Evolutionary conservation across 2,113 vertebrate genomes (phyloP), one percentile per base, ranked within the genome.

Genomic region (Dasyprocta punctata): DNA sequence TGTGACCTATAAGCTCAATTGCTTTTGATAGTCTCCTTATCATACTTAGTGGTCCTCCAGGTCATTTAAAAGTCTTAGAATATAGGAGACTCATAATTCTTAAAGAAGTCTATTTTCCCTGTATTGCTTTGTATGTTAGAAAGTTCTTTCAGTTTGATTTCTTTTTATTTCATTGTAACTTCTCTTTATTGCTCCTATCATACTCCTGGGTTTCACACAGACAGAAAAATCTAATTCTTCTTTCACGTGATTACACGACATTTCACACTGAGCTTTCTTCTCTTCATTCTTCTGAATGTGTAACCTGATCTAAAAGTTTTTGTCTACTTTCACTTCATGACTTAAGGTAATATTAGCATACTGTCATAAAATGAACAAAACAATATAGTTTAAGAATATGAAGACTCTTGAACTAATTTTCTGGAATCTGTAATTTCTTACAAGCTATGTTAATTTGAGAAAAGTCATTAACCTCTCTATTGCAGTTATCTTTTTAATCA

Each of bases 101-200:
- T 81, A 77, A 63, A 73, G 14, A 75, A 71, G 28, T 69, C 38
- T 54, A 49, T 77, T 93, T 97, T 73, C 33, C 88, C 69, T 73
- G 16, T 41, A n/a, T 65, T 92, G 85, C 20, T 86, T 61, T 90
- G 1, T 77, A 75, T 85, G 36, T 69, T 69, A 38, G 19, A 95
- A 89, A 80, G n/a, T 67, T 63, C 33, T 92, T 91, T 83, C 65
- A 58, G 26, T 86, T n/a, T 24, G 26, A 81, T 96, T 93, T 94
- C 78, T 33, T 96, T 85, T 94, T 87, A 85, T 86, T 92, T 92
- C 67, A 92, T 75, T 96, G 60, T 14, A 75, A 61, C 19, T 83
- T 95, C 11, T 12, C 6, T 85, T 89, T 88, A 77, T 89, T 82
- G 82, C 22, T 90, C 9, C 33, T 75, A 73, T 49, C 5, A 30